These are phyloP conservation scores for Pterocles burchelli DNA, from an alignment of 2,113 vertebrate species.

Conservation along the genomic window DNA sequence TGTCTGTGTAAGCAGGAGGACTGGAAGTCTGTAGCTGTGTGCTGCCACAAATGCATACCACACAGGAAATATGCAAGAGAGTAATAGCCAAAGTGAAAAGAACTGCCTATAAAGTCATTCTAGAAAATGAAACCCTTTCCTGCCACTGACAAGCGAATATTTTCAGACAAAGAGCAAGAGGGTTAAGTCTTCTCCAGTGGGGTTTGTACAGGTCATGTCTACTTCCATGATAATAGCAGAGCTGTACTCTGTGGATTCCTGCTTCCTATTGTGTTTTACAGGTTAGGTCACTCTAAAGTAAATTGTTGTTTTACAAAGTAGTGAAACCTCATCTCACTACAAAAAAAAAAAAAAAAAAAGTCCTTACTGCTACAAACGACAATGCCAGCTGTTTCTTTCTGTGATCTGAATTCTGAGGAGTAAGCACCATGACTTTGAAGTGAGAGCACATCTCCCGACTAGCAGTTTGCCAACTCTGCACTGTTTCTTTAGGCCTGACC, in stretches of 20 bases:
- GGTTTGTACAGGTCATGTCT: constrained; percentile 64
- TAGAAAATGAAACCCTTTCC: constrained; percentile 48
- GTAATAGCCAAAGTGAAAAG: background rate
- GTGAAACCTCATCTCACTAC: constrained; percentile 82
- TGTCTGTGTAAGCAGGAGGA: background rate
- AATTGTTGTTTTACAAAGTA: constrained; percentile 81
- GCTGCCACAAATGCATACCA: background rate
- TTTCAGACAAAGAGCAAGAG: constrained; percentile 56
- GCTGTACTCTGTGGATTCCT: constrained; percentile 50
- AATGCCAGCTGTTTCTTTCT: constrained; percentile 84
- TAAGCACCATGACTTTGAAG: constrained; percentile 81
- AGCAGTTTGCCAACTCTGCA: constrained; percentile 77
- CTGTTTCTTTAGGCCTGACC: constrained; percentile 88
- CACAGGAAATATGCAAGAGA: background rate
- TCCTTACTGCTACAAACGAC: constrained; percentile 75
- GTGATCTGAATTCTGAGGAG: constrained; percentile 75
- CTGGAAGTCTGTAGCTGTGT: background rate
- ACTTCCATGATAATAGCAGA: constrained; percentile 63
- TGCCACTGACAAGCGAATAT: constrained; percentile 33
- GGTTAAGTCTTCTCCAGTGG: constrained; percentile 66
- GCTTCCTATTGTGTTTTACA: constrained; percentile 82
- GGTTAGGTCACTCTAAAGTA: constrained; percentile 82
- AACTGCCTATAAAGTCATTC: background rate
- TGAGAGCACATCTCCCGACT: constrained; percentile 74
- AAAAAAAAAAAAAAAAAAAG: background rate